Conservation (phyloP, 2,888 invertebrate species). For the Nematopogon swammerdamellus region DNA sequence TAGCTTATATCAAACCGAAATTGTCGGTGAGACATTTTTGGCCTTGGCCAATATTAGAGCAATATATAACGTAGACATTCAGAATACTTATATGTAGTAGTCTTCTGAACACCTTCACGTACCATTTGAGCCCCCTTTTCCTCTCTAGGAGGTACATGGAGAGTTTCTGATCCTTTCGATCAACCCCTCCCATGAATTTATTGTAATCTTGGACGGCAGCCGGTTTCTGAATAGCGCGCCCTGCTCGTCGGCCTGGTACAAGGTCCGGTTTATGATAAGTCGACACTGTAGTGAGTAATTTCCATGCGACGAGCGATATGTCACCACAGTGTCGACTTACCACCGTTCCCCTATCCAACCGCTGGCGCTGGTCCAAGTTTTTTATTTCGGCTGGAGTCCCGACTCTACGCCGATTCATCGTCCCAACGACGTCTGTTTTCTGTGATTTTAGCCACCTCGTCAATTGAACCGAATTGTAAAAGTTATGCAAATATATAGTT, state of each 20-base stretch:
- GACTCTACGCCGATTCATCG: constrained; percentile 1
- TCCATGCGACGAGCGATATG: constrained; percentile 5
- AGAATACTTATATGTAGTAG: constrained; percentile 10
- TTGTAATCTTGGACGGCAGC: constrained; percentile 11
- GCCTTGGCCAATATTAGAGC: constrained; percentile 7
- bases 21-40: constrained; percentile 9
- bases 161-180: constrained; percentile 14
- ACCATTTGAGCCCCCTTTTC: constrained; percentile 12
- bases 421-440: constrained; percentile 11
- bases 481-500: constrained; percentile 12
- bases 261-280: constrained; percentile 6
- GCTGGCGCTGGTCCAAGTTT: no score
- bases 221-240: constrained; percentile 2
- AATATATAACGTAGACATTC: constrained; percentile 8
- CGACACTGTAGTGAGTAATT: constrained; percentile 9
- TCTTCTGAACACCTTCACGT: constrained; percentile 12
- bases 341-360: neutral
- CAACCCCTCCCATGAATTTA: constrained; percentile 14
- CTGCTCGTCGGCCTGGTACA: neutral
- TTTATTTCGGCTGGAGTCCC: no score
- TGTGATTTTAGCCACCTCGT: constrained; percentile 6
- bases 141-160: constrained; percentile 13
- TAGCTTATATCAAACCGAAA: no score
- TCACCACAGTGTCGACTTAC: constrained; percentile 5
- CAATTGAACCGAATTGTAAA: constrained; percentile 11